Evolutionary conservation across 2,888 invertebrate species (phyloP), one percentile per base, ranked within the genome.

Genomic region (Heliconius hortense): DNA sequence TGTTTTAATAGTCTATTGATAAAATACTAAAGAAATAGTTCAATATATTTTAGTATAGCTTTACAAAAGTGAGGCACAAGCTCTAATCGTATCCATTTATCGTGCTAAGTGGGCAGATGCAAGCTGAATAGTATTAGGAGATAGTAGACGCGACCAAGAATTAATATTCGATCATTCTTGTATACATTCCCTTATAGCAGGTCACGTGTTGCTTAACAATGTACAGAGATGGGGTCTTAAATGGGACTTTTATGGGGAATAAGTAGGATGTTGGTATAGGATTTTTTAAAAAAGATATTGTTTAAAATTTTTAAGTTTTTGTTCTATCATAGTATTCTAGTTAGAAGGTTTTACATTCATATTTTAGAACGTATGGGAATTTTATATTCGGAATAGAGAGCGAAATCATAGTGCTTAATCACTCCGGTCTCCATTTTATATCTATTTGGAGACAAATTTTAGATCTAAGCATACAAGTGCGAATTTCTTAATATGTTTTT

Each of bases 41-140:
- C 2, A 5, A 8, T 48, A 28, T n/a, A 48, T 31, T 26, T n/a
- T 3, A 69, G 26, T 48, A 31, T 56, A n/a, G 28, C 31, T 69
- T n/a, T 39, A 15, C 39, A 21, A 13, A 24, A 26, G 71, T 73
- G 26, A 35, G 31, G n/a, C 53, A 66, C 59, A 39, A 8, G 35
- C 39, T 11, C 66, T 13, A 67, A 71, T 21, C 24, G 39, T 66
- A 67, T 56, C 21, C 59, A 73, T 73, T 67, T 56, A 59, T 66
- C 26, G 39, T 66, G 66, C 73, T 73, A 67, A 73, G 73, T 73
- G 66, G 66, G 13, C 39, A 66, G 66, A 73, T 73, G 73, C 59
- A 66, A 62, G 71, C 73, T 73, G 73, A 73, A 73, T 66, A 39
- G 66, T 56, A 73, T 73, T 73, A 67, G 66, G 56, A 64, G 56